Evolutionary conservation across 2,888 invertebrate species (phyloP).

Genomic region (Tethea ocularis): DNA sequence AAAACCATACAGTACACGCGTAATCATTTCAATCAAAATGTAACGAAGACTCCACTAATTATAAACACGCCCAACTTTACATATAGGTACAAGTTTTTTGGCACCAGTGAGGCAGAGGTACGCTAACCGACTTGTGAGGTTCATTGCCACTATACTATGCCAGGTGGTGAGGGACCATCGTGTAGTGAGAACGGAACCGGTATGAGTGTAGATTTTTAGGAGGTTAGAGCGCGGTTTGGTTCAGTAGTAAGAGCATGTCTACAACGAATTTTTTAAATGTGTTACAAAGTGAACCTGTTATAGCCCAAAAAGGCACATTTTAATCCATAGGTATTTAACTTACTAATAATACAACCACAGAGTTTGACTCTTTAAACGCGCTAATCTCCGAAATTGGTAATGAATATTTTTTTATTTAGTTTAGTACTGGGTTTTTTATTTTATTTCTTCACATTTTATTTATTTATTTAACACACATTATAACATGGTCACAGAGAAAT

Average conservation of each 20-base stretch:
- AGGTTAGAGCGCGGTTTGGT: neutral
- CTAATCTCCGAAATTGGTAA: no score
- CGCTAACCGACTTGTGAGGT: conserved; percentile 50
- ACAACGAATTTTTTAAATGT: no score
- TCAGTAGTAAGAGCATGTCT: neutral
- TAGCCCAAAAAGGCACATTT: no score
- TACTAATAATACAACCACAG: no score
- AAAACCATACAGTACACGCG: neutral
- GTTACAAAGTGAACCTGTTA: no score
- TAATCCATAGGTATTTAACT: no score
- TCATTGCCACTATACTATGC: conserved; percentile 63
- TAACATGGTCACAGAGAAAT: no score
- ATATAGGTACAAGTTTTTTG: conserved; percentile 52
- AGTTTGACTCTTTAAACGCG: no score
- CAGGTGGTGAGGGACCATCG: conserved; percentile 58
- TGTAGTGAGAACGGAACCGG: conserved; percentile 45
- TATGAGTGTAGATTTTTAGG: neutral
- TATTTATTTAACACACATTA: no score
- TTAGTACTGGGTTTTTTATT: no score
- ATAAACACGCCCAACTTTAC: conserved; percentile 21
- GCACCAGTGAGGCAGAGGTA: conserved; percentile 37
- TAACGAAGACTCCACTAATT: conserved; percentile 20
- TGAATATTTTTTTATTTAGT: no score
- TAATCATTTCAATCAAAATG: conserved; percentile 4
- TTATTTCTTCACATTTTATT: no score